phyloP scores from a whole-genome alignment of 2,888 invertebrate genomes.

The Drosophila macrospina region DNA sequence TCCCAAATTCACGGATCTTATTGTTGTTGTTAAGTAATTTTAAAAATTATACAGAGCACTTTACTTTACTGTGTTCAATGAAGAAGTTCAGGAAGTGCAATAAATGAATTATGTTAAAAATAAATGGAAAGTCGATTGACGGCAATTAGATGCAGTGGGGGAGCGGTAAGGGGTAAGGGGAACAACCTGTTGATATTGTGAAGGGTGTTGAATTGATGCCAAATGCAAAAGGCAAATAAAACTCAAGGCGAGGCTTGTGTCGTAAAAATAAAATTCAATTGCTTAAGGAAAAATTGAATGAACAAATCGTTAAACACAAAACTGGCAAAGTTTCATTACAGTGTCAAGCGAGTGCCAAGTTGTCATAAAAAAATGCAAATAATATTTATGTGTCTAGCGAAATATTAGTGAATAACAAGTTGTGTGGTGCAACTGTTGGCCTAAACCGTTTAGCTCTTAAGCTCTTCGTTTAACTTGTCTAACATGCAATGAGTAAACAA shows the following conservation, averaged over 20 bases:
- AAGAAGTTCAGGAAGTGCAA: slow-evolving; percentile 37
- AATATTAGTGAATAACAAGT: not conserved
- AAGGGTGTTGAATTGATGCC: slow-evolving; percentile 41
- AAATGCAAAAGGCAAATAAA: slow-evolving; percentile 59
- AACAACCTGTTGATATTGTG: slow-evolving; percentile 6
- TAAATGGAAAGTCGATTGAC: slow-evolving; percentile 36
- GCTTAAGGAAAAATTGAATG: slow-evolving; percentile 47
- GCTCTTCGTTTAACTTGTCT: slow-evolving; percentile 11
- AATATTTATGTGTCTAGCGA: not conserved
- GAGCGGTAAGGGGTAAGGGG: slow-evolving; percentile 1
- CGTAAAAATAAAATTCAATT: slow-evolving; percentile 18
- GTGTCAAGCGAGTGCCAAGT: slow-evolving; percentile 26
- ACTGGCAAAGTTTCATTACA: slow-evolving; percentile 21
- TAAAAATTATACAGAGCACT: not conserved
- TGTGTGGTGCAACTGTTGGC: slow-evolving; percentile 15
- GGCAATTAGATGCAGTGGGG: slow-evolving; percentile 12
- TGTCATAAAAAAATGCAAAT: slow-evolving; percentile 44
- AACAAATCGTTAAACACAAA: slow-evolving; percentile 35
- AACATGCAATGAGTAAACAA: slow-evolving; percentile 10
- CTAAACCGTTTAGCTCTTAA: slow-evolving; percentile 14
- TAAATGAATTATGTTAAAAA: slow-evolving; percentile 10
- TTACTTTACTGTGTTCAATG: not conserved
- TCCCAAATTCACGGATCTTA: too few species aligned
- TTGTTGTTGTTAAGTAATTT: too few species aligned
- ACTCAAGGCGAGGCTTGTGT: slow-evolving; percentile 59